Conservation (phyloP, 2,888 invertebrate genomes). For the Drosophila diplacantha region DNA sequence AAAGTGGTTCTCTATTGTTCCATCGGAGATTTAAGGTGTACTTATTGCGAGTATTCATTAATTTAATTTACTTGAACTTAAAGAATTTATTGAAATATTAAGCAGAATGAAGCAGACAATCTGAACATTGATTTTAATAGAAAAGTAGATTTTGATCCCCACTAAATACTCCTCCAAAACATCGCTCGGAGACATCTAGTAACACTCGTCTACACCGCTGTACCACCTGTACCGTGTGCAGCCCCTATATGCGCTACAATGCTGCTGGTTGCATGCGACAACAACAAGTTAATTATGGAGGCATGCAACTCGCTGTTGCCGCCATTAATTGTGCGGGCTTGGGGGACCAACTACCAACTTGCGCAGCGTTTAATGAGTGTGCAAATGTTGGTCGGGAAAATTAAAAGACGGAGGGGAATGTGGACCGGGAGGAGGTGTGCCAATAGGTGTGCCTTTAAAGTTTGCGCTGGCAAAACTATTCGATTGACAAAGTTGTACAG, state of each 20-base stretch:
- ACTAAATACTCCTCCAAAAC: background rate
- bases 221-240: slow-evolving; percentile 27
- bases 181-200: slow-evolving; percentile 41
- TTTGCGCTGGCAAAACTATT: slow-evolving; percentile 54
- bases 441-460: slow-evolving; percentile 37
- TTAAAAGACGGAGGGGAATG: background rate
- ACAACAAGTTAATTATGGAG: slow-evolving; percentile 71
- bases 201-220: slow-evolving; percentile 41
- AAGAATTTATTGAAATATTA: background rate
- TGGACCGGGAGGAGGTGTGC: background rate
- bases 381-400: slow-evolving; percentile 46
- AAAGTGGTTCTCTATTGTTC: slow-evolving; percentile 20
- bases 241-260: background rate
- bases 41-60: no score
- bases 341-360: slow-evolving; percentile 31
- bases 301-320: slow-evolving; percentile 54
- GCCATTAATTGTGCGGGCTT: slow-evolving; percentile 58
- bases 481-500: slow-evolving; percentile 51
- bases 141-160: background rate
- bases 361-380: slow-evolving; percentile 65
- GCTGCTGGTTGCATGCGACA: slow-evolving; percentile 19
- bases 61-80: no score
- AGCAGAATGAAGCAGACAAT: background rate
- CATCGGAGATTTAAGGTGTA: background rate
- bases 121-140: background rate